These are phyloP conservation scores for Glareola pratincola DNA, from an alignment of 2,113 vertebrate genomes.

Conservation along the genomic window DNA sequence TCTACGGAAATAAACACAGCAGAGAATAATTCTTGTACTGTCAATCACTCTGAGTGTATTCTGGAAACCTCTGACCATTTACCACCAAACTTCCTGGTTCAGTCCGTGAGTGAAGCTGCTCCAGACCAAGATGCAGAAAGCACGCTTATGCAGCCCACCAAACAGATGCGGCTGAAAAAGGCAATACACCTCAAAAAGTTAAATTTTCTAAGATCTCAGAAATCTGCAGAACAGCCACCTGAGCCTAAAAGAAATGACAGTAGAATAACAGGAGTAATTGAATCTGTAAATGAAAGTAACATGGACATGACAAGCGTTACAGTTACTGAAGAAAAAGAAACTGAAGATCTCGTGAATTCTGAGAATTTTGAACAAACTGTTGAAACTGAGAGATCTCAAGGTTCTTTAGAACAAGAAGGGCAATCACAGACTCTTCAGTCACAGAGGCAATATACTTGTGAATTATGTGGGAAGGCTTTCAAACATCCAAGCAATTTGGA, in stretches of 20 bases:
- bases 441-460: conserved; percentile 86
- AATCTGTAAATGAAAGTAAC: conserved; percentile 32
- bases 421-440: conserved; percentile 58
- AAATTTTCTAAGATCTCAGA: conserved; percentile 88
- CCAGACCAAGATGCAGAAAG: conserved; percentile 60
- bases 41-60: conserved; percentile 63
- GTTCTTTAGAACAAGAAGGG: conserved; percentile 30
- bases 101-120: conserved; percentile 66
- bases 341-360: background rate
- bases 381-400: conserved; percentile 42
- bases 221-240: conserved; percentile 72
- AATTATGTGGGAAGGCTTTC: conserved; percentile 91
- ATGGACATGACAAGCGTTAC: background rate
- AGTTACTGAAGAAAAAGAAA: conserved; percentile 43
- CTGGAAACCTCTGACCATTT: conserved; percentile 69
- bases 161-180: conserved; percentile 86
- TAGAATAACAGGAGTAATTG: background rate
- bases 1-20: conserved; percentile 8
- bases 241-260: conserved; percentile 2
- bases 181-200: conserved; percentile 90
- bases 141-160: conserved; percentile 56
- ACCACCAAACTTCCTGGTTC: conserved; percentile 72
- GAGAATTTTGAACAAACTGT: conserved; percentile 17
- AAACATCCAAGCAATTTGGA: conserved; percentile 98
- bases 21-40: conserved; percentile 59